These are phyloP conservation scores for Chamaetylas fuelleborni DNA, from an alignment of 2,113 vertebrate genomes.

Conservation along the genomic window DNA sequence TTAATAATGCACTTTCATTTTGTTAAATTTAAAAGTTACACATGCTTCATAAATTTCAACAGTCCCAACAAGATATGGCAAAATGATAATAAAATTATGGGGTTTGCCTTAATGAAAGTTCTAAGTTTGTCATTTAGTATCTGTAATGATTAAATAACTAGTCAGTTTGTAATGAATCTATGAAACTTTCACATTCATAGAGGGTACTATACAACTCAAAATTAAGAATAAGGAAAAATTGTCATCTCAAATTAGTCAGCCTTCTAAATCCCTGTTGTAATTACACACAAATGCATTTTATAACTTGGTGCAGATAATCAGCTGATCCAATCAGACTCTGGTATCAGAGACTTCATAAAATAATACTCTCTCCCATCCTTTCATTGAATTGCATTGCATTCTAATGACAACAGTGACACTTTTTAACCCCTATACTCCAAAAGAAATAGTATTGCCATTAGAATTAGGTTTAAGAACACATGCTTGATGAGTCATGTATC, in stretches of 20 bases:
- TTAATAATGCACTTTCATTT: slow-evolving; percentile 40
- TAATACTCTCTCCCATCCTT: background rate
- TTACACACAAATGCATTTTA: background rate
- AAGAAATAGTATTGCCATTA: background rate
- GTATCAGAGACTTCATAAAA: background rate
- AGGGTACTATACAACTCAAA: background rate
- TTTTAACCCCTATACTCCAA: background rate
- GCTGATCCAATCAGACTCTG: background rate
- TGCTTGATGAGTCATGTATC: background rate
- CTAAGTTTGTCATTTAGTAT: background rate
- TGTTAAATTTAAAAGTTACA: slow-evolving; percentile 3
- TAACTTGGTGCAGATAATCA: background rate
- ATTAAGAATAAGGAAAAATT: background rate
- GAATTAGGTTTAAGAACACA: background rate
- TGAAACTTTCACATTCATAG: background rate
- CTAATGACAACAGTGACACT: background rate
- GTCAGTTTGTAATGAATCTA: background rate
- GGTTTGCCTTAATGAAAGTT: background rate
- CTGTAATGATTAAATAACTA: background rate
- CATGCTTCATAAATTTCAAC: slow-evolving; percentile 9
- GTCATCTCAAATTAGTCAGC: background rate
- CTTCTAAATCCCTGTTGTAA: background rate
- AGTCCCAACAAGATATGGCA: background rate
- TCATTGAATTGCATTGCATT: background rate
- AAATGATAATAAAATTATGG: background rate